Conservation (phyloP, 1,140 invertebrate genomes). For the Listronotus oregonensis region DNA sequence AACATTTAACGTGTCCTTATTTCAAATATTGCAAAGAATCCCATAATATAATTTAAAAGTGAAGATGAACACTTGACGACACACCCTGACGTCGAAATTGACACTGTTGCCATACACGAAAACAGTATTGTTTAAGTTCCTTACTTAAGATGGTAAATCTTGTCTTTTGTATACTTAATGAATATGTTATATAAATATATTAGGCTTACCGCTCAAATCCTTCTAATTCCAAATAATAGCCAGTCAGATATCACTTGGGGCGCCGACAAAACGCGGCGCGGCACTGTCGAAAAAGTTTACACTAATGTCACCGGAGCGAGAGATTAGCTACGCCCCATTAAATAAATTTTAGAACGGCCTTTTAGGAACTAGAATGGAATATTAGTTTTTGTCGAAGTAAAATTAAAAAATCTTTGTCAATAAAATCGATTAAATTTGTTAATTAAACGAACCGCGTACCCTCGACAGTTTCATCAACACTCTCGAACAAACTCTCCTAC, state of each 20-base stretch:
- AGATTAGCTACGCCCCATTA: constrained; percentile 50
- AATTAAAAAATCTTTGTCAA: constrained; percentile 3
- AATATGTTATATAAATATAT: background rate
- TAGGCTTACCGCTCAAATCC: constrained; percentile 34
- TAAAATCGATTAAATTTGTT: constrained; percentile 30
- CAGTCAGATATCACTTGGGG: constrained; percentile 22
- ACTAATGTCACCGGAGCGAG: constrained; percentile 44
- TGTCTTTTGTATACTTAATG: too few species aligned
- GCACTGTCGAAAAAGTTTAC: constrained; percentile 30
- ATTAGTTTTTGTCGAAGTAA: background rate
- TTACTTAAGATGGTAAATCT: too few species aligned
- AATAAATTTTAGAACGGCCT: constrained; percentile 15
- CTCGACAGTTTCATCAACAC: constrained; percentile 39
- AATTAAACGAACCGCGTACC: constrained; percentile 40
- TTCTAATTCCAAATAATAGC: constrained; percentile 20
- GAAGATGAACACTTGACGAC: constrained; percentile 32
- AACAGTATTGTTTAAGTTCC: constrained; percentile 4
- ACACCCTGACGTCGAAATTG: constrained; percentile 42
- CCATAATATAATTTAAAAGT: background rate
- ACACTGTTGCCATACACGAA: constrained; percentile 21
- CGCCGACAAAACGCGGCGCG: constrained; percentile 3
- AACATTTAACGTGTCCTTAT: too few species aligned
- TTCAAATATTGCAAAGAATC: too few species aligned
- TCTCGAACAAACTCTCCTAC: constrained; percentile 13
- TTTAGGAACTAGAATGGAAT: background rate